Conservation (phyloP, 2,888 invertebrate species). For the Ceriagrion tenellum region DNA sequence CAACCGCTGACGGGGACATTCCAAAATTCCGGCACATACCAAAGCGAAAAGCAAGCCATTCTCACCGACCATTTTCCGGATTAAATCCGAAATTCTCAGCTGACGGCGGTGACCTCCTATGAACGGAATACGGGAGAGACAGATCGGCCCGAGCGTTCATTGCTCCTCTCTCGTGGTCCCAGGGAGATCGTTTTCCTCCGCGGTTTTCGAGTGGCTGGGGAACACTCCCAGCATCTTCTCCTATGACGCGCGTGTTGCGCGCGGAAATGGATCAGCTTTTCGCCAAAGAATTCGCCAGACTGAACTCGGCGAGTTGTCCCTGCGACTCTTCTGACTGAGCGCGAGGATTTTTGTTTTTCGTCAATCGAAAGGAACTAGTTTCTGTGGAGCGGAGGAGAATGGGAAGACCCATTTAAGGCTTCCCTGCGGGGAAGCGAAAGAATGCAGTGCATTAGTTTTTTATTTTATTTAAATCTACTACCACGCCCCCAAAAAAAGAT, state of each 20-base stretch:
- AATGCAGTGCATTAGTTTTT: not conserved
- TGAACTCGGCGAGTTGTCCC: not conserved
- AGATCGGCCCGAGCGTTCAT: not conserved
- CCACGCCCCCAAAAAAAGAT: too few relatives aligned
- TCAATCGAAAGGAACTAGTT: not conserved
- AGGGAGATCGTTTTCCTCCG: not conserved
- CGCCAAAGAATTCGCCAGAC: not conserved
- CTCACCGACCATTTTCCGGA: too few relatives aligned
- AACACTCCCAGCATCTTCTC: too few relatives aligned
- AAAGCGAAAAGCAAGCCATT: too few relatives aligned
- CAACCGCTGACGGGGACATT: too few relatives aligned
- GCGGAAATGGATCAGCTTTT: not conserved
- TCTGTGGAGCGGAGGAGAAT: not conserved
- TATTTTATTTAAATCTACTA: too few relatives aligned
- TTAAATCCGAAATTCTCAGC: too few relatives aligned
- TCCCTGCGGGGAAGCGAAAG: not conserved
- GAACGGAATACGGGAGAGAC: too few relatives aligned
- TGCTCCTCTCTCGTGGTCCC: not conserved
- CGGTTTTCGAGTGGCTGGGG: too few relatives aligned
- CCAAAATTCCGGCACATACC: too few relatives aligned
- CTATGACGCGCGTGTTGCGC: too few relatives aligned
- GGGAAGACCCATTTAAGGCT: not conserved
- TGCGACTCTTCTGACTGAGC: not conserved
- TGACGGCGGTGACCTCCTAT: too few relatives aligned
- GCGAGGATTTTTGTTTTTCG: not conserved